phyloP scores from a whole-genome alignment of 2,888 invertebrate species.

The Drosophila hamatofila region DNA sequence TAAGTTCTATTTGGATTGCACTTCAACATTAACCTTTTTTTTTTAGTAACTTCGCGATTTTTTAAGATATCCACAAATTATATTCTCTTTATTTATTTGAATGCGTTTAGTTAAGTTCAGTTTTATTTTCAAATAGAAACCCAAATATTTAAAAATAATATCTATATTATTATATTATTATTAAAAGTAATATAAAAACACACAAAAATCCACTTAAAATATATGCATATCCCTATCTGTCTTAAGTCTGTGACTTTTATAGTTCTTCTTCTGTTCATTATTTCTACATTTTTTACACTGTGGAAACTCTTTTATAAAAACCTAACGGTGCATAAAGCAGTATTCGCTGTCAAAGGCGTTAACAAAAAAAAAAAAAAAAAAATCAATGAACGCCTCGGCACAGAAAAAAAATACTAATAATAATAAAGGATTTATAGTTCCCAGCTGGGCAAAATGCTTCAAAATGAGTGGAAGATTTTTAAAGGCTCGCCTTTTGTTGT shows the following conservation, averaged over 20 bases:
- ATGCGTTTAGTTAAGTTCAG: no score
- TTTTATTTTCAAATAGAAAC: no score
- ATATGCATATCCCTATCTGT: neutral
- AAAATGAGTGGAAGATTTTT: slow-evolving; percentile 57
- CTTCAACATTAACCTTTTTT: no score
- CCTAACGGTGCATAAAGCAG: slow-evolving; percentile 15
- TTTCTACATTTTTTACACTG: neutral
- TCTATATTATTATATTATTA: no score
- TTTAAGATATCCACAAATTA: no score
- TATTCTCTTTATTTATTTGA: no score
- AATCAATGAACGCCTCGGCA: slow-evolving; percentile 67
- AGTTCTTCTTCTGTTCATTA: neutral
- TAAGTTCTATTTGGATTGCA: no score
- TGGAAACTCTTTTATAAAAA: slow-evolving; percentile 27
- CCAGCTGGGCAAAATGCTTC: slow-evolving; percentile 54
- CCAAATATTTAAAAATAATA: no score
- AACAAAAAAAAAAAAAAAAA: slow-evolving; percentile 8
- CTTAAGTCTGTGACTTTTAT: neutral
- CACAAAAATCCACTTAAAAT: neutral
- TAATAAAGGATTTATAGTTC: slow-evolving; percentile 44
- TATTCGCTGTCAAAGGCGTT: slow-evolving; percentile 51
- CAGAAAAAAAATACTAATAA: slow-evolving; percentile 36
- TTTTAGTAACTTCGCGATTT: no score
- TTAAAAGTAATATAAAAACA: no score
- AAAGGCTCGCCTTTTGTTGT: slow-evolving; percentile 47